Evolutionary conservation across 2,888 invertebrate species (phyloP).

Genomic region (Eurytoma californica): DNA sequence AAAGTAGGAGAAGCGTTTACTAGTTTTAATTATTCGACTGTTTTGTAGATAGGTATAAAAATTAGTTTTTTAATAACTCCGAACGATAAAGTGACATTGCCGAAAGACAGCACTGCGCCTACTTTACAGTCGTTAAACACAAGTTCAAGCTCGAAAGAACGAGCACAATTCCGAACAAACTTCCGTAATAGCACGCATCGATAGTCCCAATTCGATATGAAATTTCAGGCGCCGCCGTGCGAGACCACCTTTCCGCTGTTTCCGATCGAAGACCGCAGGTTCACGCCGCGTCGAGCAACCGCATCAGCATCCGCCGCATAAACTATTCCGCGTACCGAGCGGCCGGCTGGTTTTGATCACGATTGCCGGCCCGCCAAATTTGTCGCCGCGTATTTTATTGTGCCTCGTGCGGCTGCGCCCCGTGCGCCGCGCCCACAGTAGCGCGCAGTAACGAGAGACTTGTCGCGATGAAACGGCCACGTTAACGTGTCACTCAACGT

Average conservation of each 20-base stretch:
- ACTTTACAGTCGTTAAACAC: not conserved
- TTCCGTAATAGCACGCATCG: not conserved
- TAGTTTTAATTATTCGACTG: too few relatives aligned
- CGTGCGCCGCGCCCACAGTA: not conserved
- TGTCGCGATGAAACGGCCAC: constrained; percentile 68
- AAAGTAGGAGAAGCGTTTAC: too few relatives aligned
- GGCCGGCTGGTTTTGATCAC: constrained; percentile 67
- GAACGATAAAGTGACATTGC: too few relatives aligned
- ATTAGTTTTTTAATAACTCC: too few relatives aligned
- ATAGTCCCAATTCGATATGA: constrained; percentile 39
- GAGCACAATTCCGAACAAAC: not conserved
- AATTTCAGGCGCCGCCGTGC: constrained; percentile 33
- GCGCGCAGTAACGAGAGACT: constrained; percentile 43
- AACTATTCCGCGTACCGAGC: constrained; percentile 25
- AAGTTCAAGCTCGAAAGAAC: not conserved
- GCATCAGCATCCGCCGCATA: constrained; percentile 49
- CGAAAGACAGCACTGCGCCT: not conserved
- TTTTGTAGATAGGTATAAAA: too few relatives aligned
- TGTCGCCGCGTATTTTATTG: constrained; percentile 73
- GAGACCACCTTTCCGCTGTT: constrained; percentile 8
- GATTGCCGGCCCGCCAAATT: constrained; percentile 71
- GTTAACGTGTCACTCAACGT: constrained; percentile 72
- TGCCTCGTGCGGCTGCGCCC: constrained; percentile 30
- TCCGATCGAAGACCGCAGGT: constrained; percentile 59
- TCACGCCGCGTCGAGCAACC: constrained; percentile 53